Base-by-base conservation (phyloP, 2,113 vertebrate genomes). In the Alligator mississippiensis region DNA sequence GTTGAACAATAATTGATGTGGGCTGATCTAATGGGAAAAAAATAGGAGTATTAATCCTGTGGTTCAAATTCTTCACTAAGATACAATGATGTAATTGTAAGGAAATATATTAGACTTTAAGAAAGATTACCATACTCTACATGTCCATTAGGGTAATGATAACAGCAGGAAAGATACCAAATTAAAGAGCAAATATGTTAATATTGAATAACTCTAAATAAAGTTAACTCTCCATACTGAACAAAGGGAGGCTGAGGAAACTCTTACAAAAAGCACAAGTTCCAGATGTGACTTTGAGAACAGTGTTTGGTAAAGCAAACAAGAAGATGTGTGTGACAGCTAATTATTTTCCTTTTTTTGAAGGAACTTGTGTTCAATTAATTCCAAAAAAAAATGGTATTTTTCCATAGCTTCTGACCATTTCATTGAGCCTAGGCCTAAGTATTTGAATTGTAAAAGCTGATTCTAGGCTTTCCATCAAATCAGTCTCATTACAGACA, bases 1-100 rank as follows among this genome's bases (percentile, higher is more conserved):
- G 7, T 83, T 87, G 86, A 84, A 82, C 58, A 85, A n/a, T 92
- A 95, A 93, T 66, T 85, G 59, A 89, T 89, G 55, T 54, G 28
- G 70, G 9, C 13, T 81, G 64, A 80, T 66, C 15, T n/a, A 89
- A 81, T 82, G 58, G n/a, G 27, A 30, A 80, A 88, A 89, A 92
- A 81, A 38, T 1, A 54, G 18, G 5, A 87, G 47, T 90, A 96
- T 87, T 85, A 91, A 90, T 91, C 58, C 16, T 77, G 2, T 84
- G 58, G 27, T 88, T 85, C 68, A 34, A 79, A 81, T n/a, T 77
- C 54, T 92, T 54, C 10, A 93, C 80, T 89, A 66, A 85, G 89
- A 25, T 72, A 60, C 18, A 84, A 27, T 8, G 3, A 9, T 54
- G 16, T 25, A 83, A 47, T 25, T 5, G 0, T 11, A 88, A 38